Conservation (phyloP, 2,888 invertebrate species). For the Andrena trimmerana region DNA sequence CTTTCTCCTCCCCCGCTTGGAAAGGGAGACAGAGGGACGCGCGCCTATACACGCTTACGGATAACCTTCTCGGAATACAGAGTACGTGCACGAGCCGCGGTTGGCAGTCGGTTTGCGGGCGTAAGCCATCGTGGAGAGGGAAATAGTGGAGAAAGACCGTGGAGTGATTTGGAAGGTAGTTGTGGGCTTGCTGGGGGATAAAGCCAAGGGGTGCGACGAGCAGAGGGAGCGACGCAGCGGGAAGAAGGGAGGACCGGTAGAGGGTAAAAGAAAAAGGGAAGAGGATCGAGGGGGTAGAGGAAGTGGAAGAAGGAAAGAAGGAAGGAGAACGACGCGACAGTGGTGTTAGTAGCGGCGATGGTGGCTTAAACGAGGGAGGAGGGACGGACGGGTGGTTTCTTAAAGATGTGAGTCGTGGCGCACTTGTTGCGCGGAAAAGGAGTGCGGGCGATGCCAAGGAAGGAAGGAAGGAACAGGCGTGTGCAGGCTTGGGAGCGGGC, state of each 20-base stretch:
- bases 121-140: slow-evolving; percentile 44
- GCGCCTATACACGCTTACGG: background rate
- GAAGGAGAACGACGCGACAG: slow-evolving; percentile 25
- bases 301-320: slow-evolving; percentile 9
- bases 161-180: slow-evolving; percentile 70
- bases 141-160: slow-evolving; percentile 52
- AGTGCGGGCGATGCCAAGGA: slow-evolving; percentile 59
- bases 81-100: slow-evolving; percentile 33
- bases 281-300: slow-evolving; percentile 10
- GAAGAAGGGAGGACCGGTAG: slow-evolving; percentile 1
- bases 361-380: slow-evolving; percentile 60
- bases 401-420: slow-evolving; percentile 81
- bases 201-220: background rate
- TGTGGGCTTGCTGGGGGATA: slow-evolving; percentile 33
- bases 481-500: slow-evolving; percentile 57
- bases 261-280: background rate
- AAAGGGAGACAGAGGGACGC: background rate
- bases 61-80: slow-evolving; percentile 10
- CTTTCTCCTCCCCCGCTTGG: slow-evolving; percentile 9
- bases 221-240: background rate
- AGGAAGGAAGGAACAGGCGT: slow-evolving; percentile 67
- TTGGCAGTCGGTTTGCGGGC: slow-evolving; percentile 50
- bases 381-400: slow-evolving; percentile 73
- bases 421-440: slow-evolving; percentile 82
- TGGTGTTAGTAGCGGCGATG: slow-evolving; percentile 53